Conservation (phyloP, 2,888 invertebrate species). For the Acrobasis consociella region DNA sequence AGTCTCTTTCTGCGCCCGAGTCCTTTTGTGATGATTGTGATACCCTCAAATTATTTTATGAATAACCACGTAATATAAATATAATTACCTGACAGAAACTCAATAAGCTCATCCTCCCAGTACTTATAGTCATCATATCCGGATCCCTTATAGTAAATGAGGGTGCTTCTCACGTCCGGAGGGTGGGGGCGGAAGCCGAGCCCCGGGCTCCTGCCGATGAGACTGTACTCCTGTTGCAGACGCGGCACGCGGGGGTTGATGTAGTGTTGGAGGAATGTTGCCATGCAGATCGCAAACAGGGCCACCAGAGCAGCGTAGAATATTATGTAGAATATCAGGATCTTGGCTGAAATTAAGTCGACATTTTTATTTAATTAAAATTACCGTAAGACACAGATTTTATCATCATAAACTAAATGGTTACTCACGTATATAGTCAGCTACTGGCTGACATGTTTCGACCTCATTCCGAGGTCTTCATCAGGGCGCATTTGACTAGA, state of each 20-base stretch:
- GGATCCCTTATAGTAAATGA: conserved; percentile 96
- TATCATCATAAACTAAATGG: no score
- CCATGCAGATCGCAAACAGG: conserved; percentile 95
- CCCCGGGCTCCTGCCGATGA: conserved; percentile 97
- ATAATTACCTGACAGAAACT: conserved; percentile 89
- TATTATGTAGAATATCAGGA: conserved; percentile 94
- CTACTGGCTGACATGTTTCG: no score
- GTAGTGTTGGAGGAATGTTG: conserved; percentile 95
- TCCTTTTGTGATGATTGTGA: no score
- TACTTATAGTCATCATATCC: conserved; percentile 88
- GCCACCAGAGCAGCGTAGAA: conserved; percentile 95
- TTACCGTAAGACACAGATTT: no score
- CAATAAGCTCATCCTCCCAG: conserved; percentile 90
- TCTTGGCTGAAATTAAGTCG: conserved; percentile 93
- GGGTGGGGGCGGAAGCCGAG: conserved; percentile 97
- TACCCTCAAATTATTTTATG: no score
- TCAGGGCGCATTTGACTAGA: no score
- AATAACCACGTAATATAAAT: background rate
- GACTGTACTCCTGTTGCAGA: conserved; percentile 90
- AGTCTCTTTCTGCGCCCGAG: no score
- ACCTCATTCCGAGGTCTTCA: no score
- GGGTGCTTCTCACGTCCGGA: conserved; percentile 94
- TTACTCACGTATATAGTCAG: no score
- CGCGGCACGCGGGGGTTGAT: conserved; percentile 94
- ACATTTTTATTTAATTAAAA: no score